Evolutionary conservation across 1,140 invertebrate genomes (phyloP).

Genomic region (Contarinia nasturtii): DNA sequence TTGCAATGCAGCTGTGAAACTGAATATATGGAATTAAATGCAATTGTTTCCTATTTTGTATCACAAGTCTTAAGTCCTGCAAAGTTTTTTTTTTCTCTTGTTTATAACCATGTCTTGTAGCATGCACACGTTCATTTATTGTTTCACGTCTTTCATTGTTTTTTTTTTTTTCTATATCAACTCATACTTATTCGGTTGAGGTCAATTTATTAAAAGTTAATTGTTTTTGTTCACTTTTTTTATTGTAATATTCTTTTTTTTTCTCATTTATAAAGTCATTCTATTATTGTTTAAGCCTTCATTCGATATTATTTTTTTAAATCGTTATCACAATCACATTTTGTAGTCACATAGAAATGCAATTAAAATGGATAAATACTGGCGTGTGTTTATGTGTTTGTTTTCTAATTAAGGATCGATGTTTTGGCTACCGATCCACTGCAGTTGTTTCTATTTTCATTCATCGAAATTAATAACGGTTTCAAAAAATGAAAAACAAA

Average conservation of each 20-base stretch:
- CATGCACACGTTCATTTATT: conserved; percentile 3
- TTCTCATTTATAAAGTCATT: conserved; percentile 5
- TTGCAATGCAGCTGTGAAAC: not conserved
- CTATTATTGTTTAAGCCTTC: conserved; percentile 7
- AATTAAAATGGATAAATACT: too few species aligned
- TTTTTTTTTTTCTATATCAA: conserved; percentile 6
- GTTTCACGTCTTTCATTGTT: conserved; percentile 3
- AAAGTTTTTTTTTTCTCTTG: conserved; percentile 7
- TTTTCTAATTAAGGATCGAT: too few species aligned
- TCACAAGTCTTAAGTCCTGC: conserved; percentile 4
- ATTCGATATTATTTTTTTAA: too few species aligned
- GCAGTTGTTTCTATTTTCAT: too few species aligned
- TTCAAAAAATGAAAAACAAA: too few species aligned
- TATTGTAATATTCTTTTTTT: not conserved
- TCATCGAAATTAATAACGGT: too few species aligned
- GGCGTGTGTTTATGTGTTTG: too few species aligned
- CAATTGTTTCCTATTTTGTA: conserved; percentile 4
- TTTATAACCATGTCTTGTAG: conserved; percentile 12
- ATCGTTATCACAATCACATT: too few species aligned
- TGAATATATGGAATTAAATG: conserved; percentile 8
- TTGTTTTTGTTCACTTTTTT: conserved; percentile 1
- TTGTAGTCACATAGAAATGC: too few species aligned
- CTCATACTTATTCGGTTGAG: conserved; percentile 8
- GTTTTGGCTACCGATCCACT: too few species aligned
- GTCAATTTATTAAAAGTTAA: conserved; percentile 3